Conservation (phyloP, 2,113 vertebrate species). For the Sylvia atricapilla region DNA sequence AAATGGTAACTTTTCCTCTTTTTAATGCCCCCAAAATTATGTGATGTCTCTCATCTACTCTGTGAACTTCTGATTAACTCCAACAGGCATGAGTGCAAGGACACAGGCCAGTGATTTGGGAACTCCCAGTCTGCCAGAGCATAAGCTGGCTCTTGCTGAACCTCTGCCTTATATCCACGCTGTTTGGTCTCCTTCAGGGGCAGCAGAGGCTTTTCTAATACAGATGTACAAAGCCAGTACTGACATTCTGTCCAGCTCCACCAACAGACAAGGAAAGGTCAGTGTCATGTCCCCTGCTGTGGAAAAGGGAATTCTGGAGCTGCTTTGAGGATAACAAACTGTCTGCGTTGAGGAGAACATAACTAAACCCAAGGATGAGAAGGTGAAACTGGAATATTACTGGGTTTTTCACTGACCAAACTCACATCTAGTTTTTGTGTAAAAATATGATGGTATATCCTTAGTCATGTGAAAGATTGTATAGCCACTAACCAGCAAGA, state of each 20-base stretch:
- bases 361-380: background rate
- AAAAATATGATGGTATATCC: no score
- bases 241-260: background rate
- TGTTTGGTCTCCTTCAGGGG: background rate
- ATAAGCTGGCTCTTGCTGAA: background rate
- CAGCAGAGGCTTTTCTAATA: background rate
- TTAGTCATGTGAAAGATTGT: background rate
- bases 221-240: background rate
- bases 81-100: background rate
- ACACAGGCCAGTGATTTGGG: background rate
- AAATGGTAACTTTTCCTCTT: background rate
- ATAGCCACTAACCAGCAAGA: background rate
- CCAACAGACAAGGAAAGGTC: background rate
- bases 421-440: background rate
- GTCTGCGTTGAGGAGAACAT: background rate
- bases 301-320: background rate
- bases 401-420: background rate
- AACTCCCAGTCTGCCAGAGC: background rate
- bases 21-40: background rate
- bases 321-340: background rate
- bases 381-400: background rate
- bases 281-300: background rate
- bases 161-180: background rate
- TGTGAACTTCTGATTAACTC: background rate
- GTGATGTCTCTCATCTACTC: background rate